These are phyloP conservation scores for Lepidurus arcticus DNA, from an alignment of 1,140 invertebrate species.

Conservation along the genomic window DNA sequence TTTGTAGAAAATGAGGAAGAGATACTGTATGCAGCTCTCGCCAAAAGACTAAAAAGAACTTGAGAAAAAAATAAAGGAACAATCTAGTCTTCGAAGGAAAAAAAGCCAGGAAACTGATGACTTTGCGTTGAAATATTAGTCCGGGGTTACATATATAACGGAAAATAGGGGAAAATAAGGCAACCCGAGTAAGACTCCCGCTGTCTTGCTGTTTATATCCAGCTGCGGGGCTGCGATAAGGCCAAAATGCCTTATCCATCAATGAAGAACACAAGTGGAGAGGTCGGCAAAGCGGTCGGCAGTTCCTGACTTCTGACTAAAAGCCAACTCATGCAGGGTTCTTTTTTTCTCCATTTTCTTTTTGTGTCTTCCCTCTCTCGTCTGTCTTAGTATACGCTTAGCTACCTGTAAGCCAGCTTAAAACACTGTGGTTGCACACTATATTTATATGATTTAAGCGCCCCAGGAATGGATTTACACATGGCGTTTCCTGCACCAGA, in stretches of 20 bases:
- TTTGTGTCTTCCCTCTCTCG: not conserved
- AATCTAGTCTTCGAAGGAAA: not conserved
- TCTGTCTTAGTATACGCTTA: not conserved
- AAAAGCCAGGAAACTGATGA: not conserved
- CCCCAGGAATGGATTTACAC: not conserved
- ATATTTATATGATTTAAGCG: slow-evolving; percentile 11
- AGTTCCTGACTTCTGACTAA: slow-evolving; percentile 21
- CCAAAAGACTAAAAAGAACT: no score
- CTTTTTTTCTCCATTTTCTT: not conserved
- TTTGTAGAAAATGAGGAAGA: not conserved
- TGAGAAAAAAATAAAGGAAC: not conserved
- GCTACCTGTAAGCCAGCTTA: not conserved
- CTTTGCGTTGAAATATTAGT: not conserved
- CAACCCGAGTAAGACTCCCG: not conserved
- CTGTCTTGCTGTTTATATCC: slow-evolving; percentile 19
- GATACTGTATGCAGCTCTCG: no score
- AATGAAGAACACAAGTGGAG: slow-evolving; percentile 21
- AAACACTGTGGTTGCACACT: not conserved
- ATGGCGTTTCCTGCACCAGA: not conserved
- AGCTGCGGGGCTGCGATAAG: slow-evolving; percentile 14
- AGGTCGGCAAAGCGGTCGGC: slow-evolving; percentile 6
- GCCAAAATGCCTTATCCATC: slow-evolving; percentile 19
- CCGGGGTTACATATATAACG: not conserved
- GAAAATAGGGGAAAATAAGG: not conserved
- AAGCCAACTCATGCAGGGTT: slow-evolving; percentile 3